Evolutionary conservation across 2,113 vertebrate genomes (phyloP).

Genomic region (Calcarius ornatus): DNA sequence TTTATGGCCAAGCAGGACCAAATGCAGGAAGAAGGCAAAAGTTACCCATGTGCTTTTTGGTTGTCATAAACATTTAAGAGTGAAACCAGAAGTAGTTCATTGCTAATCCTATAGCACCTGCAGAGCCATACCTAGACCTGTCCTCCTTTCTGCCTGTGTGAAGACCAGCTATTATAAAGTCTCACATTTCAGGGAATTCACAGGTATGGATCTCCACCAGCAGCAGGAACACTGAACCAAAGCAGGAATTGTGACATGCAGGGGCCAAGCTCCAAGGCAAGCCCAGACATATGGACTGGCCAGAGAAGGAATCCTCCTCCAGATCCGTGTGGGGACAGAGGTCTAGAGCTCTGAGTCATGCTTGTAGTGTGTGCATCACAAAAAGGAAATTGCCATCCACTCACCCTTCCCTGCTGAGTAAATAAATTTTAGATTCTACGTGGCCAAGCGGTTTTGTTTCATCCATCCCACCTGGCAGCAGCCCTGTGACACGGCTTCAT

Average conservation of each 20-base stretch:
- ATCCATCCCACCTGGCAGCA: background rate
- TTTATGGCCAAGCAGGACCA: background rate
- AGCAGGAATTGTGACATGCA: background rate
- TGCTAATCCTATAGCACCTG: background rate
- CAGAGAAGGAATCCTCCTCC: background rate
- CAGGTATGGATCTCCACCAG: background rate
- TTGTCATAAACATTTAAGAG: background rate
- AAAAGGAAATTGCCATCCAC: background rate
- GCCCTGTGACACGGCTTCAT: background rate
- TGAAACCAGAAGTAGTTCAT: background rate
- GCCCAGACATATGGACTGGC: fast-evolving
- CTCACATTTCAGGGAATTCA: background rate
- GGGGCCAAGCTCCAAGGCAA: background rate
- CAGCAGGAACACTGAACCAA: background rate
- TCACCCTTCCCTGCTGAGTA: background rate
- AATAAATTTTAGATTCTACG: background rate
- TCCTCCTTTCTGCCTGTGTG: background rate
- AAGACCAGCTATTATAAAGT: background rate
- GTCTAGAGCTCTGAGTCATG: background rate
- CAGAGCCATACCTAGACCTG: background rate
- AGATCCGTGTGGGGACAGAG: background rate
- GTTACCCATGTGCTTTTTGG: background rate
- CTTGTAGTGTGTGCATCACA: fast-evolving
- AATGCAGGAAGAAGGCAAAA: background rate
- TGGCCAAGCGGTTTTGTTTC: background rate